Percentiles rank a stretch among this genome's conserved stretches.
Evolutionary conservation across 1,140 invertebrate genomes (phyloP).

Genomic region (Papilio machaon): DNA sequence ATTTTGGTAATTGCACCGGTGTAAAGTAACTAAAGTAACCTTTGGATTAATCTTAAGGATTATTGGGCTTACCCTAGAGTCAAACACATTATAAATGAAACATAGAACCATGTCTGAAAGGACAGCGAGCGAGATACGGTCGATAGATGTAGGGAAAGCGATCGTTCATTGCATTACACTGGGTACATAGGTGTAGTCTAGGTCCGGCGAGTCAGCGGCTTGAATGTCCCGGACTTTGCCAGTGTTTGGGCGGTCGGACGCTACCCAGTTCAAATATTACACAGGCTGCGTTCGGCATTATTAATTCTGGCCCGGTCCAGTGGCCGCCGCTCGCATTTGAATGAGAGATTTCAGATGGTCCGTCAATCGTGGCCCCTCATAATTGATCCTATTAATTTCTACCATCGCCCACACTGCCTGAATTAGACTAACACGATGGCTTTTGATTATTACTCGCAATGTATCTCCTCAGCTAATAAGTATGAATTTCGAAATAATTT

Average conservation of each 20-base stretch:
- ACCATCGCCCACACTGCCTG: constrained; percentile 22
- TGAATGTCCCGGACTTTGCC: constrained; percentile 13
- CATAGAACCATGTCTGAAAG: neutral
- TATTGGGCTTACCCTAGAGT: neutral
- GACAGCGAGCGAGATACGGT: neutral
- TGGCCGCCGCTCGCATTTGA: constrained; percentile 60
- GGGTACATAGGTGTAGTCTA: neutral
- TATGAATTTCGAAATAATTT: neutral
- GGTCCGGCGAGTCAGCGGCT: neutral
- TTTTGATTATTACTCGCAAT: neutral
- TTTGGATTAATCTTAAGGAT: too few relatives aligned
- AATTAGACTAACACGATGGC: constrained; percentile 39
- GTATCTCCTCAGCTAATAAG: neutral
- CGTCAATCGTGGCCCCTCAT: constrained; percentile 60
- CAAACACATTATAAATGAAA: neutral
- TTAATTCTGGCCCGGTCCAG: constrained; percentile 60
- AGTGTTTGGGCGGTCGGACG: constrained; percentile 19
- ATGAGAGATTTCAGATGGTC: constrained; percentile 67
- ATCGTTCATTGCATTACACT: constrained; percentile 27
- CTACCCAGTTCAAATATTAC: constrained; percentile 47
- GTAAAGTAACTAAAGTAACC: too few relatives aligned
- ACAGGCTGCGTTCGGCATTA: constrained; percentile 52
- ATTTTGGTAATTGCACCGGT: too few relatives aligned
- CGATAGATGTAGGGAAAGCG: constrained; percentile 10
- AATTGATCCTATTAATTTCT: constrained; percentile 66